These are phyloP conservation scores for Bergia puertoricense DNA, from an alignment of 92 coral and sea anemone genomes.

Conservation along the genomic window DNA sequence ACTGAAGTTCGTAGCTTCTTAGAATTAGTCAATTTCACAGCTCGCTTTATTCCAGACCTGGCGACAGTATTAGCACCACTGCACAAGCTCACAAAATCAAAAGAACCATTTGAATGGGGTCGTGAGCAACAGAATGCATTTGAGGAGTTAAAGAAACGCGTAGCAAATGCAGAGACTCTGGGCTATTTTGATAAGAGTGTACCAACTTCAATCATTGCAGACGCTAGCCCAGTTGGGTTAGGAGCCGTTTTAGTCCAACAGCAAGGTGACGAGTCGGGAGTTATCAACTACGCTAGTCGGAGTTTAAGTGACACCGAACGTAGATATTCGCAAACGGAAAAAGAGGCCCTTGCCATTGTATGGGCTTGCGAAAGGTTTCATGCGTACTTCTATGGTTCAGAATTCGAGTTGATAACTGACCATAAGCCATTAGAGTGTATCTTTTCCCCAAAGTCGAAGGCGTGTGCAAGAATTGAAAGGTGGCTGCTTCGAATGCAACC, in stretches of 20 bases:
- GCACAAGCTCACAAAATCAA: too few species aligned
- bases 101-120: too few species aligned
- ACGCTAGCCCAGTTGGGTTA: constrained; percentile 31
- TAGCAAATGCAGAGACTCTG: constrained; percentile 43
- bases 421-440: not conserved
- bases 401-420: not conserved
- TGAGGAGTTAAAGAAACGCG: constrained; percentile 52
- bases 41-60: too few species aligned
- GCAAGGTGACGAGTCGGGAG: not conserved
- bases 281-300: constrained; percentile 45
- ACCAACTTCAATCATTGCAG: constrained; percentile 28
- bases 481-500: not conserved
- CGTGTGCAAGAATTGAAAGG: not conserved
- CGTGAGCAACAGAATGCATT: not conserved
- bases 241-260: too few species aligned
- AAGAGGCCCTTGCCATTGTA: constrained; percentile 64
- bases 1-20: too few species aligned
- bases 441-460: not conserved
- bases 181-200: constrained; percentile 48
- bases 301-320: constrained; percentile 53
- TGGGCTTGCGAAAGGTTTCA: too few species aligned
- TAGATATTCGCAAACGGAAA: constrained; percentile 65
- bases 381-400: not conserved
- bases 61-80: too few species aligned
- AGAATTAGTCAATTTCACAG: too few species aligned